These are phyloP conservation scores for Porites rus DNA, from an alignment of 92 coral and sea anemone species.

Conservation along the genomic window DNA sequence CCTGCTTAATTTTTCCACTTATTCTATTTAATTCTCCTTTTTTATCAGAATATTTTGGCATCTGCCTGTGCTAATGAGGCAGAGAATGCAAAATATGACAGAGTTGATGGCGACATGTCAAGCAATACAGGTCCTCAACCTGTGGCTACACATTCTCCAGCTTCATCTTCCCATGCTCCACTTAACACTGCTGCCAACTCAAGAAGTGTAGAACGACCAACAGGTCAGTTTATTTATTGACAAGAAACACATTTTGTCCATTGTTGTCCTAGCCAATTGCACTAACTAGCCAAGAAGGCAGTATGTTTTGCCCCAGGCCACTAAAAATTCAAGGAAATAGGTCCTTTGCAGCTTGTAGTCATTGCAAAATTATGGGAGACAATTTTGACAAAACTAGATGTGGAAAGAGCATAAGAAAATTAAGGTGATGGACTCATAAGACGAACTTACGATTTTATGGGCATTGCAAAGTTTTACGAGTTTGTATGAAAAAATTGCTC, in stretches of 20 bases:
- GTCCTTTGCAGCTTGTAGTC: no score
- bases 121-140: conserved; percentile 46
- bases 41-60: conserved; percentile 87
- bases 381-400: no score
- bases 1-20: not conserved
- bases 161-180: conserved; percentile 71
- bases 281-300: no score
- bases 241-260: not conserved
- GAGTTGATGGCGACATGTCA: conserved; percentile 67
- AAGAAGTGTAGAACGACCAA: conserved; percentile 41
- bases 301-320: no score
- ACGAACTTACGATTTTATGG: no score
- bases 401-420: no score
- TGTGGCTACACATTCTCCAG: conserved; percentile 62
- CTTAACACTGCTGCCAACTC: conserved; percentile 43
- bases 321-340: no score
- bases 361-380: no score
- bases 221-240: conserved; percentile 35
- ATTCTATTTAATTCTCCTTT: not conserved
- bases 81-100: conserved; percentile 75
- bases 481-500: no score
- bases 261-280: not conserved
- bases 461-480: no score
- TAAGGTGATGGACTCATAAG: no score
- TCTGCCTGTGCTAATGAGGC: conserved; percentile 99